These are phyloP conservation scores for Clamator glandarius DNA, from an alignment of 2,797 vertebrate genomes.

Conservation along the genomic window DNA sequence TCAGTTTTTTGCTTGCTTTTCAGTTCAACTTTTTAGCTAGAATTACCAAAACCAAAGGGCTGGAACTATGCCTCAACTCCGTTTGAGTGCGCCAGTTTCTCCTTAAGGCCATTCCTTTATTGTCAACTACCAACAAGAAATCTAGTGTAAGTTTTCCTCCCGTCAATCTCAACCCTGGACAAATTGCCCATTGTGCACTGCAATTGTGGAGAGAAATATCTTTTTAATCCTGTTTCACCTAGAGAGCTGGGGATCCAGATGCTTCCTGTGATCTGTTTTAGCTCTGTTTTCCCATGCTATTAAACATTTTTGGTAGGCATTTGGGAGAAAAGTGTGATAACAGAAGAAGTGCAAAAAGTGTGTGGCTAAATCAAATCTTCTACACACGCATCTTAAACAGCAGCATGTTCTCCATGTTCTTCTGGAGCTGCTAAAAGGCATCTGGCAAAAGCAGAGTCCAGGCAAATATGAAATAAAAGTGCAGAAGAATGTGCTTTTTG, in stretches of 20 bases:
- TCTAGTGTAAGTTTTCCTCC: not conserved
- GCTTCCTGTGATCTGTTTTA: not conserved
- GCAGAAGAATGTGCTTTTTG: not conserved
- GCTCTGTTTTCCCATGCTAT: not conserved
- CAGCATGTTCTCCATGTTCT: not conserved
- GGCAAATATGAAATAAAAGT: not conserved
- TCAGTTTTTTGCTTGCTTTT: not conserved
- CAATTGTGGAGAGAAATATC: not conserved
- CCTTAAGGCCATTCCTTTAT: not conserved
- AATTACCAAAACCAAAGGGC: not conserved
- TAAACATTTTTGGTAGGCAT: not conserved
- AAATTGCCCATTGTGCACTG: not conserved
- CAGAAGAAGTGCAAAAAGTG: not conserved
- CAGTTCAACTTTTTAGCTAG: not conserved
- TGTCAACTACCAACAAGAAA: not conserved
- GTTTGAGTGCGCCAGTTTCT: not conserved
- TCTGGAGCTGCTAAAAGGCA: not conserved
- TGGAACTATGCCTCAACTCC: not conserved
- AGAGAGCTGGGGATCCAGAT: not conserved
- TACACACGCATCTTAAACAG: not conserved
- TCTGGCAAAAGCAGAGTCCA: not conserved
- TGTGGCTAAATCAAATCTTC: not conserved
- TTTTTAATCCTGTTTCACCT: not conserved
- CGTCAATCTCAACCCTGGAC: not conserved
- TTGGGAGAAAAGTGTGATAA: not conserved